Percentiles rank a stretch among this genome's conserved stretches.
phyloP scores from a whole-genome alignment of 2,797 vertebrate species.

The Sebastes trivittatus region DNA sequence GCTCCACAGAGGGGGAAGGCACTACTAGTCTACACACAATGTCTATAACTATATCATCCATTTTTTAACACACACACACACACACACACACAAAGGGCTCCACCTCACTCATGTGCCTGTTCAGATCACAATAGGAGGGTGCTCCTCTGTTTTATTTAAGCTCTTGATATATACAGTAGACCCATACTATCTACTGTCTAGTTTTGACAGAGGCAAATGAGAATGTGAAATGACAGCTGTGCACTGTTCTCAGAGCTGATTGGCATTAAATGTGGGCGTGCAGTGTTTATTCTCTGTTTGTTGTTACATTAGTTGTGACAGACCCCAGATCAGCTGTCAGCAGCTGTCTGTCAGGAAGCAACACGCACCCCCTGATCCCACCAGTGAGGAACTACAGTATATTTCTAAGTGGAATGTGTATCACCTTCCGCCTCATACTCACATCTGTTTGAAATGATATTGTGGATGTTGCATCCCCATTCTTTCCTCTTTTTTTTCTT shows the following conservation, averaged over 20 bases:
- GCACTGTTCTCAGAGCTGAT: constrained; percentile 20
- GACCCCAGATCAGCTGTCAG: constrained; percentile 45
- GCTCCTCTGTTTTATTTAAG: neutral
- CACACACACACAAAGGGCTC: neutral
- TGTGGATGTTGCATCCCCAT: neutral
- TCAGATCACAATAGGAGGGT: constrained; percentile 18
- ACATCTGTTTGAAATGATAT: neutral
- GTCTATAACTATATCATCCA: constrained; percentile 50
- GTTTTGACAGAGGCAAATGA: constrained; percentile 18
- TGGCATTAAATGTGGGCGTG: constrained; percentile 41
- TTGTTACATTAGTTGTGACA: constrained; percentile 25
- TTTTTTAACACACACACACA: constrained; percentile 30
- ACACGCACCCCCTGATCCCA: neutral
- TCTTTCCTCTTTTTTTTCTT: neutral
- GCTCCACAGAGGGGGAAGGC: constrained; percentile 8
- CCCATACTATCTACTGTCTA: neutral
- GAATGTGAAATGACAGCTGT: constrained; percentile 30
- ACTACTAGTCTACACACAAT: constrained; percentile 19
- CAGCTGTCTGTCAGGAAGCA: constrained; percentile 38
- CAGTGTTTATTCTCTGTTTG: constrained; percentile 40
- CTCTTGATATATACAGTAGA: constrained; percentile 30
- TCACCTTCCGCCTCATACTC: neutral
- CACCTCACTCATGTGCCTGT: constrained; percentile 8
- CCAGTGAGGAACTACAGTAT: neutral
- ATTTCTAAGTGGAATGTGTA: neutral